phyloP scores from a whole-genome alignment of 1,140 invertebrate genomes.

The Drosophila pachea region DNA sequence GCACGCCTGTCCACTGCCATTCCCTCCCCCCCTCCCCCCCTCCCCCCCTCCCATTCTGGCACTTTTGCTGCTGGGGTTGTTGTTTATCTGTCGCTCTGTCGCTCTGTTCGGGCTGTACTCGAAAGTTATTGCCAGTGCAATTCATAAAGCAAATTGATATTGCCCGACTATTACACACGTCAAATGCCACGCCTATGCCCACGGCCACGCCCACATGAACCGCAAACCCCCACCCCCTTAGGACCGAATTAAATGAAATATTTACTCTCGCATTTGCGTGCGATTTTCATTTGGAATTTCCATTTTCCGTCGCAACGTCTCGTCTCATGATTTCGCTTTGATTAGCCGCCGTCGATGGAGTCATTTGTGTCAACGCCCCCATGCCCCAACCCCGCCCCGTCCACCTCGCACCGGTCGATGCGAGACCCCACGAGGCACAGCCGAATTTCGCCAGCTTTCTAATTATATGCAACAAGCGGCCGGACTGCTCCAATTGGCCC shows the following conservation, averaged over 20 bases:
- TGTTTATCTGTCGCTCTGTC: slow-evolving; percentile 22
- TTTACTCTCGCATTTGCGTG: slow-evolving; percentile 74
- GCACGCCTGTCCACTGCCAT: slow-evolving; percentile 16
- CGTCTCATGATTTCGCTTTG: slow-evolving; percentile 71
- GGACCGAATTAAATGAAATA: slow-evolving; percentile 71
- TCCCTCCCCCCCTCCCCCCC: slow-evolving; percentile 4
- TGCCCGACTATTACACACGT: slow-evolving; percentile 71
- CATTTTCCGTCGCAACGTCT: too few relatives aligned
- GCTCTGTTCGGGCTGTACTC: slow-evolving; percentile 39
- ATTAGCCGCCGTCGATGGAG: slow-evolving; percentile 67
- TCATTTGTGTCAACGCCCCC: slow-evolving; percentile 68
- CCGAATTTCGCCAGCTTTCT: slow-evolving; percentile 30
- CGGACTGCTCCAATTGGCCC: slow-evolving; percentile 13
- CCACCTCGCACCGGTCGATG: too few relatives aligned
- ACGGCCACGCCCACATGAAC: slow-evolving; percentile 59
- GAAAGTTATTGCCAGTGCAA: slow-evolving; percentile 73
- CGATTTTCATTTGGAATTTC: slow-evolving; percentile 57
- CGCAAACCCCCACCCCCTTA: slow-evolving; percentile 33
- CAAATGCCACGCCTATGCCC: slow-evolving; percentile 61
- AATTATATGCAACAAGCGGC: slow-evolving; percentile 73
- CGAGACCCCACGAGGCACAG: not conserved
- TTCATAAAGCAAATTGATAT: slow-evolving; percentile 78
- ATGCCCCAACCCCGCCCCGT: slow-evolving; percentile 48
- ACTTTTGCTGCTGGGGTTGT: slow-evolving; percentile 8
- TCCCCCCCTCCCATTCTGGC: not conserved